phyloP scores from a whole-genome alignment of 2,797 vertebrate species.

The Sphaeramia orbicularis region DNA sequence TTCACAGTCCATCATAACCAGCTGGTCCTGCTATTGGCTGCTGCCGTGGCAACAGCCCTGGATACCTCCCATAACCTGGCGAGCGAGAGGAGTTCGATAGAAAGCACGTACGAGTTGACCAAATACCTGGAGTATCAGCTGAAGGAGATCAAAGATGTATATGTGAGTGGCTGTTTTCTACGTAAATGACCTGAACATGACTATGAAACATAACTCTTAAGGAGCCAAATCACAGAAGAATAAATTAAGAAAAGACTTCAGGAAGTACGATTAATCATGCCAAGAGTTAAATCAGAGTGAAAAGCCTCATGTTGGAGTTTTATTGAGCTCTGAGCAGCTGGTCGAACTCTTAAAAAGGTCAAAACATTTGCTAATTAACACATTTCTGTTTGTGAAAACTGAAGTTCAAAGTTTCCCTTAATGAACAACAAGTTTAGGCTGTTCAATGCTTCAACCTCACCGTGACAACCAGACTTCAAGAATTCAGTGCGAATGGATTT shows the following conservation, averaged over 20 bases:
- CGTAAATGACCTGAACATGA: neutral
- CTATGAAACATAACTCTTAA: neutral
- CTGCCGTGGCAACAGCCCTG: conserved; percentile 85
- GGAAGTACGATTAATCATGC: neutral
- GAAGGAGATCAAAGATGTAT: conserved; percentile 94
- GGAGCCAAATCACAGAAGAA: too few species aligned
- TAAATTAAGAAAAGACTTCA: too few species aligned
- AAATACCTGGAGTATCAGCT: conserved; percentile 98
- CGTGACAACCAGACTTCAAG: conserved; percentile 7
- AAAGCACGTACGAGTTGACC: conserved; percentile 97
- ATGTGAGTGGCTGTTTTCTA: conserved; percentile 87
- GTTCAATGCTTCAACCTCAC: conserved; percentile 3
- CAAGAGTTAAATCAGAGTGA: conserved; percentile 19
- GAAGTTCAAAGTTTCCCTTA: conserved; percentile 13
- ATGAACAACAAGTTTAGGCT: conserved; percentile 10
- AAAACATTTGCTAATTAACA: conserved; percentile 19
- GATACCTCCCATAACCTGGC: conserved; percentile 88
- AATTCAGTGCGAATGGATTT: conserved; percentile 3
- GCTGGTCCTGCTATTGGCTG: conserved; percentile 88
- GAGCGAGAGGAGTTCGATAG: conserved; percentile 93
- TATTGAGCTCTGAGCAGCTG: neutral
- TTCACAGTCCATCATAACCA: conserved; percentile 74
- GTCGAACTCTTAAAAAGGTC: conserved; percentile 20
- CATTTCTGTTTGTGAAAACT: conserved; percentile 12
- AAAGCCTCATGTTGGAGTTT: neutral